Percentiles rank a stretch among this genome's conserved stretches.
Evolutionary conservation across 2,797 vertebrate species (phyloP).

Genomic region (Peromyscus melanophrys): DNA sequence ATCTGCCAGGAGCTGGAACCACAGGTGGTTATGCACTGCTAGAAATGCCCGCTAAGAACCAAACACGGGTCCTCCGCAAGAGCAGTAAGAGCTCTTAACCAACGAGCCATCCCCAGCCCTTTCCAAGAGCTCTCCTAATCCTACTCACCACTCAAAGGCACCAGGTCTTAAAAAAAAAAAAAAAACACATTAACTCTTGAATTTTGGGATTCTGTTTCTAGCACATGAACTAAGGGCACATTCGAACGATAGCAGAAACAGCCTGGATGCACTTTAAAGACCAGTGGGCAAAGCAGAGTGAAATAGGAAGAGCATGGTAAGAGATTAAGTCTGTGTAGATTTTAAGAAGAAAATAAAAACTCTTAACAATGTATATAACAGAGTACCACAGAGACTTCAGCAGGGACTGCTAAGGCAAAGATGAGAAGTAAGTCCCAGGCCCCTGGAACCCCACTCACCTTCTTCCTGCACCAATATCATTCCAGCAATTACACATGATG

Average conservation of each 20-base stretch:
- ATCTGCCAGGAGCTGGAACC: not conserved
- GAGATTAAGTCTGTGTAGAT: not conserved
- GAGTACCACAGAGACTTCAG: not conserved
- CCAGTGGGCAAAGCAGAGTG: not conserved
- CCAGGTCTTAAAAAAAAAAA: not conserved
- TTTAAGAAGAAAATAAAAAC: not conserved
- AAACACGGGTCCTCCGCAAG: not conserved
- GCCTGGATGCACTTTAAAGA: not conserved
- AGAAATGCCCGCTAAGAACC: not conserved
- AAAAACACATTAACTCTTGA: not conserved
- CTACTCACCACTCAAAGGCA: not conserved
- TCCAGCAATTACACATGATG: not conserved
- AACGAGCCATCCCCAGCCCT: not conserved
- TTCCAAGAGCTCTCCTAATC: not conserved
- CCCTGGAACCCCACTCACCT: not conserved
- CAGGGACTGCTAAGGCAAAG: not conserved
- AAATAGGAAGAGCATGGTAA: not conserved
- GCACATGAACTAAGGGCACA: not conserved
- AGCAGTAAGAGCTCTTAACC: not conserved
- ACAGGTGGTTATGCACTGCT: not conserved
- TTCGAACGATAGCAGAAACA: not conserved
- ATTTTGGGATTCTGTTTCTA: not conserved
- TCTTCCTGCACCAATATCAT: not conserved
- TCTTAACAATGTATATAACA: not conserved
- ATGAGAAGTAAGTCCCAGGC: not conserved